These are phyloP conservation scores for Pentamera pediparva DNA, from an alignment of 53 echinoderm and acorn worm species.

Conservation along the genomic window DNA sequence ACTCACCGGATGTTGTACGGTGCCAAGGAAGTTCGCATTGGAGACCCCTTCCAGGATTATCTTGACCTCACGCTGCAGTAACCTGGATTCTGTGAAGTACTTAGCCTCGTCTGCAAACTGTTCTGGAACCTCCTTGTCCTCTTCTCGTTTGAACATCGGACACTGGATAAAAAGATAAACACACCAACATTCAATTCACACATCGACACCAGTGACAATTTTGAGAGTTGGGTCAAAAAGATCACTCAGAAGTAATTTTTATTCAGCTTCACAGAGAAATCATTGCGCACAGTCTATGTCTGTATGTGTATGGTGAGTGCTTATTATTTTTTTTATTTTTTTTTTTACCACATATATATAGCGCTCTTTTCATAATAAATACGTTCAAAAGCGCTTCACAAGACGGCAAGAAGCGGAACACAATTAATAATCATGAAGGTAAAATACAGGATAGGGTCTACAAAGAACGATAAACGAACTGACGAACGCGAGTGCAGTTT, in stretches of 20 bases:
- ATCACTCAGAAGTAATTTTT: neutral
- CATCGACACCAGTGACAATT: neutral
- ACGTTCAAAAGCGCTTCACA: no score
- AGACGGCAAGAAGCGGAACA: no score
- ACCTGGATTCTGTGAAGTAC: conserved; percentile 90
- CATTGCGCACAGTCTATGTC: no score
- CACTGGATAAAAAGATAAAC: conserved; percentile 49
- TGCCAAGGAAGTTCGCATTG: conserved; percentile 81
- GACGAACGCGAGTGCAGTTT: no score
- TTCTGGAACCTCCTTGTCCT: conserved; percentile 66
- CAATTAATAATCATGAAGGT: no score
- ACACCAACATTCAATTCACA: neutral
- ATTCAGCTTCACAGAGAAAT: no score
- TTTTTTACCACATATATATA: no score
- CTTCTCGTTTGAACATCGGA: conserved; percentile 92
- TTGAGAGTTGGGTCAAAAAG: neutral
- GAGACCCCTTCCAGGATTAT: conserved; percentile 91
- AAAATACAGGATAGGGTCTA: no score
- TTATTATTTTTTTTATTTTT: no score
- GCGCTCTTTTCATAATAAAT: no score
- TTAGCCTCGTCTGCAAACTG: conserved; percentile 86
- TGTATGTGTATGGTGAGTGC: no score
- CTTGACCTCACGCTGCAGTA: conserved; percentile 85
- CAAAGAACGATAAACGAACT: no score
- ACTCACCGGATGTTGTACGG: conserved; percentile 79